Evolutionary conservation across 2,888 invertebrate genomes (phyloP).

Genomic region (Ophioninae sp.): DNA sequence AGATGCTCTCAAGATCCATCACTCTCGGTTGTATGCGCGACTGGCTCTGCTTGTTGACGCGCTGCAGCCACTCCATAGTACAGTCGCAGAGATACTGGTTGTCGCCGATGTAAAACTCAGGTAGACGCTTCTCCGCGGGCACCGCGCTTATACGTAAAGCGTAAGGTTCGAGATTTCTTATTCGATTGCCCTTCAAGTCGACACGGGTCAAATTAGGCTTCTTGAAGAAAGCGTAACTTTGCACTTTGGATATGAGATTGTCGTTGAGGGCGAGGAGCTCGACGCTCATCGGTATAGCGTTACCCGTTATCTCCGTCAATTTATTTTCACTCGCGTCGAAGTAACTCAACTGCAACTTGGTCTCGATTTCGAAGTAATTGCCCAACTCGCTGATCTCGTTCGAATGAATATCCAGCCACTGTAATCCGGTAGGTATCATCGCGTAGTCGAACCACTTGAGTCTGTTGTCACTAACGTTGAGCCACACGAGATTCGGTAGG

Average conservation of each 20-base stretch:
- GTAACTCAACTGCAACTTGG: conserved; percentile 88
- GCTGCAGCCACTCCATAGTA: conserved; percentile 95
- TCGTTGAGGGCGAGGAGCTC: conserved; percentile 90
- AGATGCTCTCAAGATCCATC: conserved; percentile 91
- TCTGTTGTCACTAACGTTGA: conserved; percentile 93
- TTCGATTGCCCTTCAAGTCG: conserved; percentile 90
- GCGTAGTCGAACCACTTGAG: conserved; percentile 93
- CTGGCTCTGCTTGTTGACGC: conserved; percentile 88
- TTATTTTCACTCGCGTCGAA: conserved; percentile 92
- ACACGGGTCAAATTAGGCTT: conserved; percentile 92
- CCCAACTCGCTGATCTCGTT: conserved; percentile 92
- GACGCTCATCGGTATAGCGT: conserved; percentile 91
- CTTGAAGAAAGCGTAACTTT: conserved; percentile 93
- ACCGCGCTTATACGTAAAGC: conserved; percentile 89
- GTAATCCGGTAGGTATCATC: conserved; percentile 90
- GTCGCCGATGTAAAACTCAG: conserved; percentile 92
- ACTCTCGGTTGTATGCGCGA: conserved; percentile 90
- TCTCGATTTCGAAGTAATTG: conserved; percentile 92
- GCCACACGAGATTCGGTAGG: conserved; percentile 91
- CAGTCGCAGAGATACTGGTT: conserved; percentile 95
- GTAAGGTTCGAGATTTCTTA: conserved; percentile 89
- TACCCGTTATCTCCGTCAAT: conserved; percentile 90
- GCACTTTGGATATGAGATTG: conserved; percentile 91
- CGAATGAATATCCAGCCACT: conserved; percentile 92
- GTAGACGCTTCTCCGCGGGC: conserved; percentile 87